Conservation (phyloP, 2,113 vertebrate genomes). For the Halcyon malimbica region DNA sequence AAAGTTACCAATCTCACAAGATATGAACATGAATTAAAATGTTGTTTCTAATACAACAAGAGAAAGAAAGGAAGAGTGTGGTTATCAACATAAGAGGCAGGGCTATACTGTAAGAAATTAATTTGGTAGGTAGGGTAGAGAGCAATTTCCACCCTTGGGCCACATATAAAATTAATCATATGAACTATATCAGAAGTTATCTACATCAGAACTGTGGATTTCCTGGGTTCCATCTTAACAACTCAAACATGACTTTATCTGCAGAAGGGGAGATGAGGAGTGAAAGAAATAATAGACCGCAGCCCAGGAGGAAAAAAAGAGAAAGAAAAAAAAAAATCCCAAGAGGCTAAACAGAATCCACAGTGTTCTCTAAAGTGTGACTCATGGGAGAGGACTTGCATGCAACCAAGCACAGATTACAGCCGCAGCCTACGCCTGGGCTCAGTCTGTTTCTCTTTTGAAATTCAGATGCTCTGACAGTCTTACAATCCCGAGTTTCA, state of each 20-base stretch:
- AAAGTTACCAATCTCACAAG: background rate
- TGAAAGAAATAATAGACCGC: background rate
- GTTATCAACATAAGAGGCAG: background rate
- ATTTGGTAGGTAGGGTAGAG: background rate
- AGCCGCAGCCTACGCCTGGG: constrained; percentile 55
- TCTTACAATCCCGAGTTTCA: background rate
- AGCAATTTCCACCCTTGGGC: background rate
- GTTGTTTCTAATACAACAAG: background rate
- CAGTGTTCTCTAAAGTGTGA: constrained; percentile 28
- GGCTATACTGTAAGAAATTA: background rate
- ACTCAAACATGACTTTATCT: background rate
- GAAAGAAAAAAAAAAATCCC: background rate
- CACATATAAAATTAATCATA: background rate
- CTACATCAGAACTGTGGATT: background rate
- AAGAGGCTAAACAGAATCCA: constrained; percentile 37
- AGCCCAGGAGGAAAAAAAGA: background rate
- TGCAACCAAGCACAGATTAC: constrained; percentile 47
- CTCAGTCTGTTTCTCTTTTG: constrained; percentile 39
- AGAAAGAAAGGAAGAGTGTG: background rate
- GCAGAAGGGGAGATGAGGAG: background rate
- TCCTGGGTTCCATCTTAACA: background rate
- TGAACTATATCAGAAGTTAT: background rate
- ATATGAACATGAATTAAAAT: background rate
- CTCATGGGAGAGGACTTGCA: constrained; percentile 44
- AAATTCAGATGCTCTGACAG: constrained; percentile 42